Evolutionary conservation across 2,113 vertebrate genomes (phyloP).

Genomic region (Eurystomus gularis): DNA sequence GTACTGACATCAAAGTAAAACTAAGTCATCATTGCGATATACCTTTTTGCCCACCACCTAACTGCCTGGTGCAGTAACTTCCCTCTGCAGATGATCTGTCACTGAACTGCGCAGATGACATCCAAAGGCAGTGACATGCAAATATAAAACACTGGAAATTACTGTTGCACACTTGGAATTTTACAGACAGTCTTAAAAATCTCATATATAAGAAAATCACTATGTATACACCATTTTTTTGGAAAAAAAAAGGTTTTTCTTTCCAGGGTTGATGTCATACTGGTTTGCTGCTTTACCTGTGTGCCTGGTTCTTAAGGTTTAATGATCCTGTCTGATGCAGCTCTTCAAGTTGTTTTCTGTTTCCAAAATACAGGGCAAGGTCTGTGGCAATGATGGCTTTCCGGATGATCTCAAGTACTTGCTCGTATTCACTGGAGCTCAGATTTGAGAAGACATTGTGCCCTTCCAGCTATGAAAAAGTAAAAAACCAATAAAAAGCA

Average conservation of each 20-base stretch:
- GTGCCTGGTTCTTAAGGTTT: conserved; percentile 91
- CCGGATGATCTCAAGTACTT: conserved; percentile 97
- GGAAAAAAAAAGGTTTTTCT: not conserved
- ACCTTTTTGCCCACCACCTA: not conserved
- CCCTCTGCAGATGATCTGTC: not conserved
- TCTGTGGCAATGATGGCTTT: conserved; percentile 99
- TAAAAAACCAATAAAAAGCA: conserved; percentile 84
- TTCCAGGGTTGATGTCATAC: not conserved
- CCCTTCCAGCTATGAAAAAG: conserved; percentile 96
- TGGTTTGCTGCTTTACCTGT: conserved; percentile 79
- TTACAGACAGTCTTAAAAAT: not conserved
- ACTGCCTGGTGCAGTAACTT: not conserved
- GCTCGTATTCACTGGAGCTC: conserved; percentile 95
- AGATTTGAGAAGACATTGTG: conserved; percentile 99
- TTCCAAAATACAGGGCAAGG: conserved; percentile 96
- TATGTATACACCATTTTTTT: not conserved
- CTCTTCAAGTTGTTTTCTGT: conserved; percentile 93
- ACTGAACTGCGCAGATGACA: not conserved
- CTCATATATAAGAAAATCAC: not conserved
- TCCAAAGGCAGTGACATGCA: not conserved
- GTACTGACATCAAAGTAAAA: not conserved
- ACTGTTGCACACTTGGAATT: not conserved
- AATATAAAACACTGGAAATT: not conserved
- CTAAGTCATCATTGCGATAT: not conserved
- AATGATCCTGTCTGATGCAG: conserved; percentile 81